Evolutionary conservation across 2,113 vertebrate genomes (phyloP).

Genomic region (Perca flavescens): DNA sequence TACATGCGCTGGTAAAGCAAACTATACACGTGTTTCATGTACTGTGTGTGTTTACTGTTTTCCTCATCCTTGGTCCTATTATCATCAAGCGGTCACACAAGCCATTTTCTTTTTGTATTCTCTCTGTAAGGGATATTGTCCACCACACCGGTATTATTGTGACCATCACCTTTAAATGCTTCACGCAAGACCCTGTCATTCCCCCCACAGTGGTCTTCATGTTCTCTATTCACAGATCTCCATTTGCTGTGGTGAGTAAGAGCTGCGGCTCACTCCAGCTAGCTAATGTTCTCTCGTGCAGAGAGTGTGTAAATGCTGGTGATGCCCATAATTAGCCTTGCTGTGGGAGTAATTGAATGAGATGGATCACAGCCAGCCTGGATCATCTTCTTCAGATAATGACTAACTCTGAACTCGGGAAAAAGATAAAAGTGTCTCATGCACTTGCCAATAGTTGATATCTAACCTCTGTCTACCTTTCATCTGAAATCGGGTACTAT

Average conservation of each 20-base stretch:
- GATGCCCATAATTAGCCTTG: slow-evolving; percentile 62
- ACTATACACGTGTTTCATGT: too few relatives aligned
- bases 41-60: too few relatives aligned
- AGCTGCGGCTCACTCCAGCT: slow-evolving; percentile 6
- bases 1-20: too few relatives aligned
- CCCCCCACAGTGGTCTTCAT: slow-evolving; percentile 5
- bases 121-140: background rate
- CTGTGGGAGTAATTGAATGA: slow-evolving; percentile 69
- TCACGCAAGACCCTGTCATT: slow-evolving; percentile 2
- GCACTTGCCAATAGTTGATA: slow-evolving; percentile 26
- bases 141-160: background rate
- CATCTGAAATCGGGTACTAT: background rate
- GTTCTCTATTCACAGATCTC: slow-evolving; percentile 32
- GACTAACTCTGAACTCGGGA: slow-evolving; percentile 24
- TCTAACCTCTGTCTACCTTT: slow-evolving; percentile 18
- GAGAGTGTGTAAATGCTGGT: slow-evolving; percentile 62
- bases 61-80: too few relatives aligned
- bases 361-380: slow-evolving; percentile 44
- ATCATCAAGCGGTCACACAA: too few relatives aligned
- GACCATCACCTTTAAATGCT: slow-evolving; percentile 23
- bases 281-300: slow-evolving; percentile 54
- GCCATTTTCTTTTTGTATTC: too few relatives aligned
- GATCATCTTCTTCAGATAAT: slow-evolving; percentile 52
- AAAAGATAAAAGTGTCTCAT: slow-evolving; percentile 14
- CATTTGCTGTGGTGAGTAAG: slow-evolving; percentile 37